Percentiles rank a stretch among this genome's conserved stretches.
phyloP scores from a whole-genome alignment of 1,140 invertebrate genomes.

The Panagrolaimus sp. region DNA sequence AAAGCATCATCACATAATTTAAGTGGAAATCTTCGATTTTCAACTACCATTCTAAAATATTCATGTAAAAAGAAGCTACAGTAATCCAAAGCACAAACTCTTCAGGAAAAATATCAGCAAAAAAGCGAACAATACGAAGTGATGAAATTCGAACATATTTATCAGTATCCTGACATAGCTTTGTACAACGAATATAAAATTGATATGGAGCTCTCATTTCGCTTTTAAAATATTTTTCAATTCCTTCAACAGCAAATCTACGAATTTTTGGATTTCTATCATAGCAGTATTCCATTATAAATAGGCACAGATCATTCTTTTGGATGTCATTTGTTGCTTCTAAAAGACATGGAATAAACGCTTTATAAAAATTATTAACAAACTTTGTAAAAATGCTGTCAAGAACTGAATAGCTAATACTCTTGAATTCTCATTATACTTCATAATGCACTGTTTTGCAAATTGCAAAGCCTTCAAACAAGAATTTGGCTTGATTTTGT shows the following conservation, averaged over 20 bases:
- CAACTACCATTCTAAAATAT: neutral
- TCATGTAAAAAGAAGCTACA: neutral
- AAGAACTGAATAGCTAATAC: neutral
- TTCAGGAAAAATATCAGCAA: neutral
- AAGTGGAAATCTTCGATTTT: slow-evolving; percentile 57
- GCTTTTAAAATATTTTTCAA: neutral
- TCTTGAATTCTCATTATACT: neutral
- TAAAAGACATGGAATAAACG: neutral
- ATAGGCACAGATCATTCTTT: neutral
- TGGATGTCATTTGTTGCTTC: neutral
- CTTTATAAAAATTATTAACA: neutral
- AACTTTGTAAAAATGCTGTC: neutral
- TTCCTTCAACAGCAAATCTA: neutral
- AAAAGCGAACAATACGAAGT: neutral
- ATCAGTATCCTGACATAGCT: neutral
- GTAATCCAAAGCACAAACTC: neutral
- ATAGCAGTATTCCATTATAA: neutral
- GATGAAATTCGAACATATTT: slow-evolving; percentile 1
- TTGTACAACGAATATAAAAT: neutral
- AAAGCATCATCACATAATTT: slow-evolving; percentile 92
- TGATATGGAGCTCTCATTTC: neutral
- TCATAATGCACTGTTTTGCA: neutral
- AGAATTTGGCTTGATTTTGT: neutral
- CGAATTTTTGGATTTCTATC: neutral
- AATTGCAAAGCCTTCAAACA: neutral